These are phyloP conservation scores for Catocala fraxini DNA, from an alignment of 2,888 invertebrate genomes.

Conservation along the genomic window DNA sequence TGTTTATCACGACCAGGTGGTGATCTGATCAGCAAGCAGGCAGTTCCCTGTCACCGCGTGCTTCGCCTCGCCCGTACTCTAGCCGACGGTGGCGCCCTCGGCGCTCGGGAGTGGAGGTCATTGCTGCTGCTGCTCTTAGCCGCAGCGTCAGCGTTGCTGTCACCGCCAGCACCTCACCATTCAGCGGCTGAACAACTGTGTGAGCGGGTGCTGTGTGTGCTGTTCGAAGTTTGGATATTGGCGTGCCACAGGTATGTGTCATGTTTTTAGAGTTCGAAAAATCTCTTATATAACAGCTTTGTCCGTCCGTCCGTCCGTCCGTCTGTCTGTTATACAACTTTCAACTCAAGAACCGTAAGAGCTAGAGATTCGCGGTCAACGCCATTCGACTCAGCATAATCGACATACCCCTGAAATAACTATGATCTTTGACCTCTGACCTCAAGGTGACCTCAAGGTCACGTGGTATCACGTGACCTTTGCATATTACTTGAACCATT, in stretches of 20 bases:
- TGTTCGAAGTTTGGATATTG: constrained; percentile 93
- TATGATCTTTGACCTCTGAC: no score
- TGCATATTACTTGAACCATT: no score
- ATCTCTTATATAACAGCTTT: no score
- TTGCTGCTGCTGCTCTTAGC: constrained; percentile 93
- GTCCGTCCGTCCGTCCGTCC: no score
- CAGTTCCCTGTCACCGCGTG: constrained; percentile 97
- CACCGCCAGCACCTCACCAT: constrained; percentile 97
- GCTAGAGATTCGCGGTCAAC: no score
- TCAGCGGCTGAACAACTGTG: constrained; percentile 98
- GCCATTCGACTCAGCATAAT: no score
- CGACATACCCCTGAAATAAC: no score
- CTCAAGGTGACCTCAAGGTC: no score
- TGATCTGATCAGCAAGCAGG: constrained; percentile 97
- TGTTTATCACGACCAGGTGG: constrained; percentile 86
- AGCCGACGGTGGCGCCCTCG: constrained; percentile 86
- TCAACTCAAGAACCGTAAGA: no score
- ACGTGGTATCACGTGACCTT: no score
- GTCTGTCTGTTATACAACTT: no score
- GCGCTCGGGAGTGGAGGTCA: constrained; percentile 96
- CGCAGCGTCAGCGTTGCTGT: constrained; percentile 95
- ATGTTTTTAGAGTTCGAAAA: no score
- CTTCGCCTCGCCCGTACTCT: constrained; percentile 93
- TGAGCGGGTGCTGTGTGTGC: constrained; percentile 96
- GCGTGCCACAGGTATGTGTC: constrained; percentile 83